Base-by-base conservation (phyloP, 2,888 invertebrate species). In the Clunio marinus region DNA sequence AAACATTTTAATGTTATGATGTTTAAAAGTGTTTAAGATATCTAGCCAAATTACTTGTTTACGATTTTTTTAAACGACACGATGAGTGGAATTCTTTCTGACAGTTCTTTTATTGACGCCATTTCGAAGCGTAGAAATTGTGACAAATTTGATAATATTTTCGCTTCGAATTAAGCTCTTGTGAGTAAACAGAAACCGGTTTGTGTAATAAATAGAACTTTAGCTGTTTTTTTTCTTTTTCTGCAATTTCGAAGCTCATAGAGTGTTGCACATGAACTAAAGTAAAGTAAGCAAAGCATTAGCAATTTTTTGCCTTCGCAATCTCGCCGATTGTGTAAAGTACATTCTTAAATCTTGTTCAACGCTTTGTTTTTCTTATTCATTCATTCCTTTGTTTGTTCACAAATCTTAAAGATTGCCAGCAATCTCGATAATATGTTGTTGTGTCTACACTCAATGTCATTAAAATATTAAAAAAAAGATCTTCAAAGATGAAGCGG, bases 171-270 rank as follows among this genome's bases (percentile, higher is more conserved):
- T n/a, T n/a, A n/a, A n/a, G n/a, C n/a, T n/a, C 22, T 51, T 13
- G 22, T 51, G 51, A 51, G 51, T 51, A 51, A 51, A 51, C 51
- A 51, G 51, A 51, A 51, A 51, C 51, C 51, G 51, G 51, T 51
- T 51, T 22, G 10, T 22, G n/a, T n/a, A n/a, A 51, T 22, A 51
- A 51, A 51, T 51, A 51, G 51, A 51, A 51, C 10, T 51, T 51
- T 51, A 20, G 51, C 22, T 51, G 51, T 22, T 22, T 2, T 20
- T 51, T 17, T 51, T 51, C 22, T n/a, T n/a, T n/a, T 22, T 51
- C 7, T 22, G 51, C 17, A 51, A 51, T 51, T 22, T 51, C 20
- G 5, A n/a, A n/a, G n/a, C n/a, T n/a, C n/a, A n/a, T n/a, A n/a
- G n/a, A n/a, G n/a, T n/a, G n/a, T n/a, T n/a, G n/a, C n/a, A n/a